Conservation (phyloP, 2,888 invertebrate species). For the Protonemura montana region DNA sequence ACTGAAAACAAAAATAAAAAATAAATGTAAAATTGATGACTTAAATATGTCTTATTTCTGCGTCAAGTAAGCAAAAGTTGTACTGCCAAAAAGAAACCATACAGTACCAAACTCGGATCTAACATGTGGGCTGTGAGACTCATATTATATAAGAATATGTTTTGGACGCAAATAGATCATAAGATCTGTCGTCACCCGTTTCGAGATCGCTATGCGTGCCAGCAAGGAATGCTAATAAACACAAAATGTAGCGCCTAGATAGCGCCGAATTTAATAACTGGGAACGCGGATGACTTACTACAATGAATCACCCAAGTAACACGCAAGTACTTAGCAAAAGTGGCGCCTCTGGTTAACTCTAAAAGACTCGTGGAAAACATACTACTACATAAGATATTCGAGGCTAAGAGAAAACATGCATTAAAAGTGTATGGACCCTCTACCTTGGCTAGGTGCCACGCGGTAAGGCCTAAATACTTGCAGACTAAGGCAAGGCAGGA, state of each 20-base stretch:
- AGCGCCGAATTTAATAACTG: neutral
- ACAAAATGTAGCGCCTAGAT: neutral
- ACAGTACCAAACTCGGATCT: too few species aligned
- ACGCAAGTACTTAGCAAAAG: slow-evolving; percentile 16
- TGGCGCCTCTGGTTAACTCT: neutral
- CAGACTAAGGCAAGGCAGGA: slow-evolving; percentile 34
- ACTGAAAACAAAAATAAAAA: too few species aligned
- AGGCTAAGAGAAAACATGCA: slow-evolving; percentile 43
- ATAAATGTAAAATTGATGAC: too few species aligned
- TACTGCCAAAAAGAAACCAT: too few species aligned
- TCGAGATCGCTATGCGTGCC: neutral
- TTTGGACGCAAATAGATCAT: too few species aligned
- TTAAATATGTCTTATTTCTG: too few species aligned
- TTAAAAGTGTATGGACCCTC: slow-evolving; percentile 32
- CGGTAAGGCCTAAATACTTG: slow-evolving; percentile 25
- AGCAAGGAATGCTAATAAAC: neutral
- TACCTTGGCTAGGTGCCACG: slow-evolving; percentile 43
- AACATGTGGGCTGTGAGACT: too few species aligned
- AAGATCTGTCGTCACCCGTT: neutral
- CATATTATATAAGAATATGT: too few species aligned
- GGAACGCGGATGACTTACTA: neutral
- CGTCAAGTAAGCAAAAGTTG: too few species aligned
- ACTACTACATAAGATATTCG: slow-evolving; percentile 42
- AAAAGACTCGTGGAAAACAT: slow-evolving; percentile 27
- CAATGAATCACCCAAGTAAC: neutral